Conservation (phyloP, 2,113 vertebrate species). For the Calidris pugnax region DNA sequence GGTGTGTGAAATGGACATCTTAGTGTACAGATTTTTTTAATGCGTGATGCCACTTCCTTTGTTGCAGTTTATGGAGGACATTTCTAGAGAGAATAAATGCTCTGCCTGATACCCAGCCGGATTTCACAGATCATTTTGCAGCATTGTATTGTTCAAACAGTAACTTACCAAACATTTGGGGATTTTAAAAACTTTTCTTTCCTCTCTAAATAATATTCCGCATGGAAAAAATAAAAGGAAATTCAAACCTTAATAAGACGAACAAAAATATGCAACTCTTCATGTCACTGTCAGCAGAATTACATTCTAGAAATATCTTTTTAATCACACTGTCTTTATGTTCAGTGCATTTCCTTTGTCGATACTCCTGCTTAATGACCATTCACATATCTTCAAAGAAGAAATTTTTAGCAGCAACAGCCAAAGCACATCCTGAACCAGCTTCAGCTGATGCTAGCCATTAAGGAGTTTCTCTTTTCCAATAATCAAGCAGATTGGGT, state of each 20-base stretch:
- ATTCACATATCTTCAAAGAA: neutral
- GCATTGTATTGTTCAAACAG: neutral
- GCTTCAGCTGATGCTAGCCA: slow-evolving; percentile 11
- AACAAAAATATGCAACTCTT: slow-evolving; percentile 4
- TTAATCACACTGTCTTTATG: neutral
- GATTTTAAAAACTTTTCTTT: neutral
- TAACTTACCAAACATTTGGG: neutral
- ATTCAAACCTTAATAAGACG: neutral
- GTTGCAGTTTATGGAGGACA: neutral
- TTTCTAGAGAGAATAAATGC: neutral
- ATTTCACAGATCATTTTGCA: neutral
- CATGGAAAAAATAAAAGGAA: neutral
- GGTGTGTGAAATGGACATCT: neutral
- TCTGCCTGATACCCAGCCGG: neutral
- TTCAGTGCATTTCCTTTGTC: neutral
- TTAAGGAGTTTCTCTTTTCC: slow-evolving; percentile 56
- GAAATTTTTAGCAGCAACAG: slow-evolving; percentile 28
- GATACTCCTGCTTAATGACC: neutral
- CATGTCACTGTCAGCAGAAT: neutral
- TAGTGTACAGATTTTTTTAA: neutral
- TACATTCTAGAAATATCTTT: neutral
- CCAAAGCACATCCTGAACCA: slow-evolving; percentile 11
- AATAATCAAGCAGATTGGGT: slow-evolving; percentile 54
- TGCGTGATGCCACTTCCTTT: neutral
- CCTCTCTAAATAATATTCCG: neutral